Conservation (phyloP, 2,888 invertebrate genomes). For the Hypselothyrea guttata region DNA sequence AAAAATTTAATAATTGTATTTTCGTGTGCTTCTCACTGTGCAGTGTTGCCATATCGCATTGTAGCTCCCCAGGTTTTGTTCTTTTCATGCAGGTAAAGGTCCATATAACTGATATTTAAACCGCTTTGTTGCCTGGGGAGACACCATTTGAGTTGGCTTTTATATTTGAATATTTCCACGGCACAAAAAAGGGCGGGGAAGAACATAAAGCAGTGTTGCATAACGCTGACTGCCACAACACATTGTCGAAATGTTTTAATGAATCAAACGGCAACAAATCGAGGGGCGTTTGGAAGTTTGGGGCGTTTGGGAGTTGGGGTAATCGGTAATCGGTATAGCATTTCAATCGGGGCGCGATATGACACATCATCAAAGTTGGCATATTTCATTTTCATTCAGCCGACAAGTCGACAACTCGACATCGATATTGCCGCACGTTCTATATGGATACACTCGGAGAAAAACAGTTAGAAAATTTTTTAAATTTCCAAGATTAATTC, state of each 20-base stretch:
- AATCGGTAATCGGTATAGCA: slow-evolving; percentile 41
- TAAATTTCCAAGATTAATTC: too few relatives aligned
- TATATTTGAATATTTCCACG: background rate
- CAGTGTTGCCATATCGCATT: background rate
- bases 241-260: slow-evolving; percentile 65
- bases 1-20: background rate
- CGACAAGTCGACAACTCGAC: background rate
- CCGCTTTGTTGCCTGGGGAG: slow-evolving; percentile 67
- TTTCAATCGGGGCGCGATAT: slow-evolving; percentile 63
- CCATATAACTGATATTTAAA: slow-evolving; percentile 62
- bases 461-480: too few relatives aligned
- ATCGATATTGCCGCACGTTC: slow-evolving; percentile 23
- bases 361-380: slow-evolving; percentile 76
- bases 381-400: slow-evolving; percentile 65
- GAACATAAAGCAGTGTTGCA: slow-evolving; percentile 10
- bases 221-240: slow-evolving; percentile 20
- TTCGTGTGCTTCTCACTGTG: slow-evolving; percentile 1
- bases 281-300: slow-evolving; percentile 4
- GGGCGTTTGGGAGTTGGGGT: slow-evolving; percentile 1
- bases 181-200: background rate
- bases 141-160: slow-evolving; percentile 40
- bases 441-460: fast-evolving
- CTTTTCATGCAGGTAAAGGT: slow-evolving; percentile 31
- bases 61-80: background rate
- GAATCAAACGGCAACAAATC: slow-evolving; percentile 47